Conservation (phyloP, 2,888 invertebrate species). For the Girardia tigrina region DNA sequence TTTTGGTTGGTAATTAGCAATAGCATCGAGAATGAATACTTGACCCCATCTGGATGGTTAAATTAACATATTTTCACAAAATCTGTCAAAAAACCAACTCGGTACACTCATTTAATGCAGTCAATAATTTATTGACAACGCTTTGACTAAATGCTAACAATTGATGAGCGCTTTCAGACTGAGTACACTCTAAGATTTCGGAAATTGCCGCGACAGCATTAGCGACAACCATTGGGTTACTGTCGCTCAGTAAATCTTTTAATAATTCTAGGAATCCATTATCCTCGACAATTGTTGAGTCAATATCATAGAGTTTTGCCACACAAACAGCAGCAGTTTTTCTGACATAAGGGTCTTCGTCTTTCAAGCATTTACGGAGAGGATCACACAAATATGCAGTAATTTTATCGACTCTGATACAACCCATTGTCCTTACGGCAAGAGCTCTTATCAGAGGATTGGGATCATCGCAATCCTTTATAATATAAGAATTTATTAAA, state of each 20-base stretch:
- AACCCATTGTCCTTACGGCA: conserved; percentile 97
- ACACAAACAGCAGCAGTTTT: conserved; percentile 99
- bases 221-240: conserved; percentile 99
- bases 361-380: conserved; percentile 61
- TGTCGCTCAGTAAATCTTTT: conserved; percentile 88
- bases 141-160: conserved; percentile 89
- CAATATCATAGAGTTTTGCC: conserved; percentile 92
- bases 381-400: conserved; percentile 98
- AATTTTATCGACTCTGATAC: conserved; percentile 96
- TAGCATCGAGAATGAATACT: conserved; percentile 88
- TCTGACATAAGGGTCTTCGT: conserved; percentile 54
- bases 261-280: conserved; percentile 92
- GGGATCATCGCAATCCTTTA: conserved; percentile 99
- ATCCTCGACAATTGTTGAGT: conserved; percentile 61
- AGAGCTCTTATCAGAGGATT: conserved; percentile 94
- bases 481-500: too few species aligned
- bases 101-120: conserved; percentile 94
- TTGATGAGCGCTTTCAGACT: conserved; percentile 66
- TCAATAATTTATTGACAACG: conserved; percentile 89
- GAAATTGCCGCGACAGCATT: conserved; percentile 95
- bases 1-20: conserved; percentile 87
- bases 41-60: conserved; percentile 54
- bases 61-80: neutral
- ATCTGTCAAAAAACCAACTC: conserved; percentile 54
- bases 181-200: conserved; percentile 94